These are phyloP conservation scores for Brachyhypopomus occidentalis DNA, from an alignment of 2,113 vertebrate species.

Conservation along the genomic window DNA sequence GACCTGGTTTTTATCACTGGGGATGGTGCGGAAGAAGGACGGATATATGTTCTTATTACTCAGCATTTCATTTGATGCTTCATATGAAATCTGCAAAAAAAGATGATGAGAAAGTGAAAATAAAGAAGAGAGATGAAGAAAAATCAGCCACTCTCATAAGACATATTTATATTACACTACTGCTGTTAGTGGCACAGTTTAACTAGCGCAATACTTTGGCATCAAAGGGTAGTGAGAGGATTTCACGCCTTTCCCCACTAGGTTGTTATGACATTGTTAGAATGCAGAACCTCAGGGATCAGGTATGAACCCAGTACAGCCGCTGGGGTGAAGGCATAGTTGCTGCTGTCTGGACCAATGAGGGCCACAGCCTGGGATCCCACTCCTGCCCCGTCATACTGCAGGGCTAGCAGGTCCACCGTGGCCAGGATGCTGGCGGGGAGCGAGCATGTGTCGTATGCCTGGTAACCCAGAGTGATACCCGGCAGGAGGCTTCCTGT, in stretches of 20 bases:
- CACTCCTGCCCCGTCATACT: slow-evolving; percentile 30
- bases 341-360: slow-evolving; percentile 81
- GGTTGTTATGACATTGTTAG: background rate
- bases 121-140: background rate
- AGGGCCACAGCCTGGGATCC: slow-evolving; percentile 66
- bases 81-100: slow-evolving; percentile 76
- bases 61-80: slow-evolving; percentile 75
- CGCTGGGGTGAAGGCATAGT: slow-evolving; percentile 69
- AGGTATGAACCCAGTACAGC: slow-evolving; percentile 73
- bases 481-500: slow-evolving; percentile 72
- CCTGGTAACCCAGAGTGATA: slow-evolving; percentile 78
- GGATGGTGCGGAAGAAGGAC: slow-evolving; percentile 75
- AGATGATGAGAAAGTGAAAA: background rate
- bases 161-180: no score
- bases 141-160: background rate
- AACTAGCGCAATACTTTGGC: no score
- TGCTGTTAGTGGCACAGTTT: no score
- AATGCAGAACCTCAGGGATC: slow-evolving; percentile 76
- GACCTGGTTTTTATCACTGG: slow-evolving; percentile 78
- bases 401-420: slow-evolving; percentile 71
- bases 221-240: background rate
- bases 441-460: slow-evolving; percentile 76
- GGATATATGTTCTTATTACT: slow-evolving; percentile 75
- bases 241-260: background rate
- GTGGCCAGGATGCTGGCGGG: slow-evolving; percentile 70